Evolutionary conservation across 2,888 invertebrate genomes (phyloP), one percentile per base, ranked within the genome.

Genomic region (Conus canariensis): DNA sequence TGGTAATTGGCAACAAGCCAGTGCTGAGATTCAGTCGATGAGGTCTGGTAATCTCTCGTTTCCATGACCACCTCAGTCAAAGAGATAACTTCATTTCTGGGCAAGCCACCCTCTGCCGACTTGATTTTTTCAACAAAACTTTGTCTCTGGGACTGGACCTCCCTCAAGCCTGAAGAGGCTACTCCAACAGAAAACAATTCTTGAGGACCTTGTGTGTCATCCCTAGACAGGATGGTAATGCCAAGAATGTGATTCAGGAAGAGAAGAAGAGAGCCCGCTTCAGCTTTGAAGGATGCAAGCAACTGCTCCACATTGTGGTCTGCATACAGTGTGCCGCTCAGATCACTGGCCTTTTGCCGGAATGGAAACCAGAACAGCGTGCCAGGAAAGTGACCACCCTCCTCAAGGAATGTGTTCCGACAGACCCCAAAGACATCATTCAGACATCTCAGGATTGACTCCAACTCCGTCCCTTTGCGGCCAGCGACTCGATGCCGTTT

Each of bases 321-420:
- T 22, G 91, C 86, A 88, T 95, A 95, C n/a, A 93, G 60, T 2
- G 91, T 94, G 19, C 93, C 91, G 25, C 94, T 95, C n/a, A 95
- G 90, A 10, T 92, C 91, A 22, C 95, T 95, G 25, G 89, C 58
- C 16, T 64, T 87, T 45, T 92, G 88, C 7, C 96, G 92, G 45
- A 96, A 91, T 5, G 95, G 95, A 91, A 96, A 96, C 92, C 95
- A 93, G 90, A 96, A 95, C 80, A 96, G 30, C 10, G 95, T 95
- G 58, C 95, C 95, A 10, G 90, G 30, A 90, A 92, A 95, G 87
- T 90, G 88, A 16, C 94, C 93, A 10, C 86, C 16, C 1, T 12
- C 74, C 14, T 85, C 85, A 3, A 91, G 85, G 19, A 94, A 91
- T 4, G 91, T 88, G 19, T 91, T 88, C 22, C 90, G 58, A 30